Percentiles rank a stretch among this genome's conserved stretches.
These are phyloP conservation scores for Poecilia gillii DNA, from an alignment of 2,797 vertebrate species.

Conservation along the genomic window DNA sequence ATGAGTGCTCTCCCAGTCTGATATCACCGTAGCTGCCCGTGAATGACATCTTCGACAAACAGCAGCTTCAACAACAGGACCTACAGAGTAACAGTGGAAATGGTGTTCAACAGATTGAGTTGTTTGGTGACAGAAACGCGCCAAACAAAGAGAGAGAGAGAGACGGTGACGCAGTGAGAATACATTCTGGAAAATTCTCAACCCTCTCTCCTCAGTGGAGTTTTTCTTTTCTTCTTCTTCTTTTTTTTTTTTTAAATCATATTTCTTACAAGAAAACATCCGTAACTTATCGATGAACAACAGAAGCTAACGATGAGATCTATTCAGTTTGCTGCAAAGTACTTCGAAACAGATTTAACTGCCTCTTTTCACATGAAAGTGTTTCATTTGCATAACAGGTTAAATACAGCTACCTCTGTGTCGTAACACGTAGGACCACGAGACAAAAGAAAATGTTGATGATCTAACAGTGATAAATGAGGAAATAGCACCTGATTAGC, in stretches of 20 bases:
- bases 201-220: conserved; percentile 48
- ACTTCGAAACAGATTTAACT: conserved; percentile 59
- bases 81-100: conserved; percentile 52
- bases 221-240: conserved; percentile 15
- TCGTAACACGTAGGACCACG: conserved; percentile 40
- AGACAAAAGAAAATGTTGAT: conserved; percentile 34
- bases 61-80: conserved; percentile 70
- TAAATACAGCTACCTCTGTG: conserved; percentile 51
- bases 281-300: conserved; percentile 69
- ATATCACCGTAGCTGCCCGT: conserved; percentile 72
- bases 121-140: background rate
- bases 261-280: conserved; percentile 69
- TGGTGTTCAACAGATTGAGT: background rate
- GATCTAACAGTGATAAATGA: conserved; percentile 41
- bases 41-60: conserved; percentile 80
- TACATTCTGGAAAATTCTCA: conserved; percentile 73
- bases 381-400: conserved; percentile 72
- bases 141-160: conserved; percentile 24
- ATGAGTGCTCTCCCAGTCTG: conserved; percentile 66
- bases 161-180: conserved; percentile 32
- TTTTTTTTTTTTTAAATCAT: conserved; percentile 13
- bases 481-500: conserved; percentile 74
- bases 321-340: conserved; percentile 55
- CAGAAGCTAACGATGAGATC: conserved; percentile 71
- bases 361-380: conserved; percentile 53